phyloP scores from a whole-genome alignment of 2,113 vertebrate genomes.

The Rhinolophus ferrumequinum region DNA sequence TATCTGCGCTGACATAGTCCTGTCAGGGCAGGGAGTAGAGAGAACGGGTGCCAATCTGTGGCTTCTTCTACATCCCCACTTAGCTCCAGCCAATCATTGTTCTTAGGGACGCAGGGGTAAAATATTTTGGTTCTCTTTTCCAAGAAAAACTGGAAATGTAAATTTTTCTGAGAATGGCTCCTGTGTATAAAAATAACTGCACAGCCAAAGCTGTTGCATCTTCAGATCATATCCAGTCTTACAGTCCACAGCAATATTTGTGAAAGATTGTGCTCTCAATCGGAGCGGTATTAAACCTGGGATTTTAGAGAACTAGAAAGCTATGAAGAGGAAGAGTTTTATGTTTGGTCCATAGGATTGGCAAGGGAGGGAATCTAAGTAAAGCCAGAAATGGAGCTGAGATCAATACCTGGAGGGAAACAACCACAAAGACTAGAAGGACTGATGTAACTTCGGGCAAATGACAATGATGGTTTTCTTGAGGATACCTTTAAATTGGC shows the following conservation, averaged over 20 bases:
- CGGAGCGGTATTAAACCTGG: not conserved
- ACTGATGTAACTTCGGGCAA: not conserved
- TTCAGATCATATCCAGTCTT: not conserved
- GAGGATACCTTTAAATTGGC: not conserved
- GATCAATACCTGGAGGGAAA: not conserved
- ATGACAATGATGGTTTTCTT: not conserved
- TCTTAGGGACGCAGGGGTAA: not conserved
- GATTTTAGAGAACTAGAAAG: not conserved
- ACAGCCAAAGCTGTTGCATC: not conserved
- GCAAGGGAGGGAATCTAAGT: not conserved
- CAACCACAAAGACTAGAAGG: not conserved
- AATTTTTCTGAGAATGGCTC: not conserved
- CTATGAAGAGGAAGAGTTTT: too few species aligned
- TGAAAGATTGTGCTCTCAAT: not conserved
- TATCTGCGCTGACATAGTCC: not conserved
- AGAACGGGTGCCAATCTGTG: fast-evolving
- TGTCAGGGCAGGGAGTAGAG: not conserved
- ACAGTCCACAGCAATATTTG: not conserved
- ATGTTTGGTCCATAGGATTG: too few species aligned
- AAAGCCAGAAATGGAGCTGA: not conserved
- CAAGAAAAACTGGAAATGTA: not conserved
- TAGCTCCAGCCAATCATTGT: not conserved
- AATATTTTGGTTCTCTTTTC: not conserved
- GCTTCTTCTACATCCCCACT: not conserved
- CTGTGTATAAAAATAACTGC: not conserved